Evolutionary conservation across 2,888 invertebrate species (phyloP), one percentile per base, ranked within the genome.

Genomic region (Noctua janthe): DNA sequence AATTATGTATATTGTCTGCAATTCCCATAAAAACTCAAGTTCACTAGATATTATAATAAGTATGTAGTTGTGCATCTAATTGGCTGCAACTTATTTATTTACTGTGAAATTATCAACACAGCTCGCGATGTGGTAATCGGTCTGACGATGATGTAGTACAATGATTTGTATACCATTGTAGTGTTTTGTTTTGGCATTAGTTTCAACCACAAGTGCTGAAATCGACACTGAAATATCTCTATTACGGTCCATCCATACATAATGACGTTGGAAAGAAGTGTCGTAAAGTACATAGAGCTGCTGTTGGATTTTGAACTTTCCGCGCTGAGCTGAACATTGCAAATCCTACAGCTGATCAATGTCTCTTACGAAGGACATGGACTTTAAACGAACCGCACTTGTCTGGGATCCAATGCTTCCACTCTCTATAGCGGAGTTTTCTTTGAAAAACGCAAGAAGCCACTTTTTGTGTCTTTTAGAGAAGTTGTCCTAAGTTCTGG

Each of bases 41-140:
- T 72, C 72, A 71, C 35, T 62, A 62, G n/a, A n/a, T 54, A 73
- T 62, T 54, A 74, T 66, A 83, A 43, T 67, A 29, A 72, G 17
- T 39, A 76, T 17, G 59, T 54, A 69, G 23, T 15, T 51, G 20
- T 59, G 35, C 15, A 73, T 80, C 67, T 73, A 82, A 84, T 84
- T 82, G 73, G 15, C 35, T 56, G 23, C 47, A 71, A 71, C 7
- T 59, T 73, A 72, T 74, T 73, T 81, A 56, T 74, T 74, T 51
- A 75, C 74, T 75, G 29, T 75, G 71, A 59, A 74, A 75, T 70
- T 78, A 51, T 35, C 23, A 56, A 56, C 39, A 39, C 64, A 70
- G 51, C 15, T 59, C 29, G 70, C 70, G 56, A 78, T 83, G 73
- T 51, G 81, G 47, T 84, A 84, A 83, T 71, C 29, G 8, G 49